A percentile compares a stretch with the other conserved stretches of the same genome.
phyloP scores from a whole-genome alignment of 2,888 invertebrate genomes.

The Heliconius charithonia region DNA sequence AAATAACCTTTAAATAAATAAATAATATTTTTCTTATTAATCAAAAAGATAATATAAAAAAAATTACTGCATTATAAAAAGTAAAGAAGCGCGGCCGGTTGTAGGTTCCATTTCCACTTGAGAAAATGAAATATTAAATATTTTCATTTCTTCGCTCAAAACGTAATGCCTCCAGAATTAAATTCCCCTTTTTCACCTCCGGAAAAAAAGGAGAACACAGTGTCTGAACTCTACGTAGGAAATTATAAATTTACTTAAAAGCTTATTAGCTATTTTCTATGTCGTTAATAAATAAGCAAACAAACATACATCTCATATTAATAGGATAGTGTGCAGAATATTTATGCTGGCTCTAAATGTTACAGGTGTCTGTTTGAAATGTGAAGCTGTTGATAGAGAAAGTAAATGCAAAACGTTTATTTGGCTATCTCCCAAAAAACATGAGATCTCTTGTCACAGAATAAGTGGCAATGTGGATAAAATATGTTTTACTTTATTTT shows the following conservation, averaged over 20 bases:
- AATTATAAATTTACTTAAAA: no score
- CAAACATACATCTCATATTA: not conserved
- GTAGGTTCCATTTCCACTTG: not conserved
- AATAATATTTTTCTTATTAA: no score
- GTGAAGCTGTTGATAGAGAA: conserved; percentile 17
- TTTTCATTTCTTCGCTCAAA: not conserved
- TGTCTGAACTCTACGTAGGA: not conserved
- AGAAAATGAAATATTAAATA: not conserved
- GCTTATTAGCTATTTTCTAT: not conserved
- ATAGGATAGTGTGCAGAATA: not conserved
- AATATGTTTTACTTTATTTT: not conserved
- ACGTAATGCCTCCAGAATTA: not conserved
- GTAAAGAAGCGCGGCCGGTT: no score
- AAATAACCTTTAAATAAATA: no score
- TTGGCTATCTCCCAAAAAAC: conserved; percentile 19
- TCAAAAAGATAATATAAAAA: no score
- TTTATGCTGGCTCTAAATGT: not conserved
- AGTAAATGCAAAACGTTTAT: conserved; percentile 11
- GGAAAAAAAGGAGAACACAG: not conserved
- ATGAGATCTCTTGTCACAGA: not conserved
- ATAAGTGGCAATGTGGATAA: conserved; percentile 4
- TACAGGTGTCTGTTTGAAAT: conserved; percentile 19
- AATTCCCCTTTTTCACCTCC: no score
- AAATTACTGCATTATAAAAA: no score
- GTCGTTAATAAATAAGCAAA: not conserved